A percentile compares a stretch with the other conserved stretches of the same genome.
Conservation (phyloP, 2,113 vertebrate species). For the Ceyx margarethae region DNA sequence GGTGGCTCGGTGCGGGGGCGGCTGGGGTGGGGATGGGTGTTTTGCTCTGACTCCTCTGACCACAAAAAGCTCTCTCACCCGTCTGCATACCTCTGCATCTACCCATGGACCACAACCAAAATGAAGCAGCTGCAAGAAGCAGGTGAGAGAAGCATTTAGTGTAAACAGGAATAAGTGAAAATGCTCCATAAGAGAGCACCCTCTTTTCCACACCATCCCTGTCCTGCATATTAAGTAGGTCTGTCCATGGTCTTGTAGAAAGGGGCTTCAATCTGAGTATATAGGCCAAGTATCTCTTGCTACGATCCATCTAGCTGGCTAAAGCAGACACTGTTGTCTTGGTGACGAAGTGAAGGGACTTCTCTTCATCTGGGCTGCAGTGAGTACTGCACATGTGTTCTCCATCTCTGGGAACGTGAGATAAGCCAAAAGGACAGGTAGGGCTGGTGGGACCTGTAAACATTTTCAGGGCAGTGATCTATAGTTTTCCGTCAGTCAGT, state of each 20-base stretch:
- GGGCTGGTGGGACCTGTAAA: not conserved
- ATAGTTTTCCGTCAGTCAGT: not conserved
- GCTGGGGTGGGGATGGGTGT: not conserved
- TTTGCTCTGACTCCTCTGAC: not conserved
- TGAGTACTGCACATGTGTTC: not conserved
- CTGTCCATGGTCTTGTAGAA: not conserved
- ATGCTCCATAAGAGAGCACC: not conserved
- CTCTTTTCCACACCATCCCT: not conserved
- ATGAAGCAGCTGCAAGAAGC: not conserved
- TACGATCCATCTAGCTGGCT: not conserved
- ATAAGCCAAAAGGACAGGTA: not conserved
- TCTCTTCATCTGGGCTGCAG: not conserved
- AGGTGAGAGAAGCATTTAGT: not conserved
- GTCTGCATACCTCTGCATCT: not conserved
- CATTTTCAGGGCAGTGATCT: accelerated
- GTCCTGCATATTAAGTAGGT: not conserved
- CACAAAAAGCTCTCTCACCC: constrained; percentile 2
- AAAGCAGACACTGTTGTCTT: constrained; percentile 52
- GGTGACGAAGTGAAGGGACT: constrained; percentile 13
- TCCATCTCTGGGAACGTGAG: not conserved
- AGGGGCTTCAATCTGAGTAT: not conserved
- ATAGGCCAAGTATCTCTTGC: not conserved
- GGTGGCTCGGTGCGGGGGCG: not conserved
- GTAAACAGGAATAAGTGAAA: not conserved
- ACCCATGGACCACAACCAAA: not conserved